These are phyloP conservation scores for Alosa alosa DNA, from an alignment of 2,113 vertebrate genomes.

Conservation along the genomic window DNA sequence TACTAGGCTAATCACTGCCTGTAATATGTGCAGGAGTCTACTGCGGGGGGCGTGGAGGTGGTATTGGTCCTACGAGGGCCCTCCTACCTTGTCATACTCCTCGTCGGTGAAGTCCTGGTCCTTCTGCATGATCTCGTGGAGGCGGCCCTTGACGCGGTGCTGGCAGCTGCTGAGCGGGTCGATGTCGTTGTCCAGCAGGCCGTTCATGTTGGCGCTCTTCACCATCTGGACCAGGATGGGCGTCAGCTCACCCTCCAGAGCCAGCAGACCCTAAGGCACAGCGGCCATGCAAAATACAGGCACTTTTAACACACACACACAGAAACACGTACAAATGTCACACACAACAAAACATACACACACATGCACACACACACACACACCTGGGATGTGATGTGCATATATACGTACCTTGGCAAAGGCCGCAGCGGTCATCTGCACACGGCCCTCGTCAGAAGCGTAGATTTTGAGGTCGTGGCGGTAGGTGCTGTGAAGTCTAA, in stretches of 20 bases:
- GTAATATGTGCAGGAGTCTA: too few species aligned
- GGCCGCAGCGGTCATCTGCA: conserved; percentile 98
- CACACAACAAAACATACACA: not conserved
- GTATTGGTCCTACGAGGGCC: too few species aligned
- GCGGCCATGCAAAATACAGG: not conserved
- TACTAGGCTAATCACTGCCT: not conserved
- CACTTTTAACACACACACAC: not conserved
- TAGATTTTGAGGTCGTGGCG: conserved; percentile 98
- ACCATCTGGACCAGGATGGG: conserved; percentile 99
- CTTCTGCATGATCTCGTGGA: conserved; percentile 94
- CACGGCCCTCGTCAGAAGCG: conserved; percentile 93
- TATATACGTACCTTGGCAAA: conserved; percentile 87
- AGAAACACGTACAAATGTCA: not conserved
- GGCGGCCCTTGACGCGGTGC: conserved; percentile 88
- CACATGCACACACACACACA: not conserved
- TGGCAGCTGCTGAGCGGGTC: conserved; percentile 95
- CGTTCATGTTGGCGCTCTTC: conserved; percentile 99
- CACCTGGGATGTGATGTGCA: not conserved
- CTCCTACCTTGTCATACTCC: conserved; percentile 85
- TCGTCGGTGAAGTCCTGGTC: conserved; percentile 83
- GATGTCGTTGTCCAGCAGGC: conserved; percentile 92
- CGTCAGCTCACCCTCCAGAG: conserved; percentile 94
- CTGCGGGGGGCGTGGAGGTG: too few species aligned
- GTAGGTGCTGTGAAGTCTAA: conserved; percentile 95
- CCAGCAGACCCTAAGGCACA: conserved; percentile 86